A percentile compares a stretch with the other conserved stretches of the same genome.
These are phyloP conservation scores for Polypterus bichir DNA, from an alignment of 2,113 vertebrate species.

Conservation along the genomic window DNA sequence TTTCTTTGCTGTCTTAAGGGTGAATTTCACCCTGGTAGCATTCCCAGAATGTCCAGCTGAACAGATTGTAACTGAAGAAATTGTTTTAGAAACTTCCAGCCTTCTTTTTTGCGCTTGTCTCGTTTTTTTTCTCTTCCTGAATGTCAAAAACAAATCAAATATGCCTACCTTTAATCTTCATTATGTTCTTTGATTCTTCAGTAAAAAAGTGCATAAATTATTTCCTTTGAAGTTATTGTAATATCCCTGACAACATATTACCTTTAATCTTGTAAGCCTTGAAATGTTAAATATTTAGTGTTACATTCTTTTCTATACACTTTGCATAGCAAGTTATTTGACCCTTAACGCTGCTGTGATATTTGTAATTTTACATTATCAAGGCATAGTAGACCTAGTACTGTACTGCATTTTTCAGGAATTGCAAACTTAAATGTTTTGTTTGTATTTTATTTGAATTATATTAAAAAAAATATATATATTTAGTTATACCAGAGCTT, in stretches of 20 bases:
- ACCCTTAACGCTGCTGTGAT: too few species aligned
- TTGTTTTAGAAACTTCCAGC: conserved; percentile 53
- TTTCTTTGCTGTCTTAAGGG: conserved; percentile 27
- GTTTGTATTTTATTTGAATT: too few species aligned
- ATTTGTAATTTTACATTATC: too few species aligned
- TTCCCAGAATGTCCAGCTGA: conserved; percentile 43
- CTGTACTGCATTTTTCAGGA: too few species aligned
- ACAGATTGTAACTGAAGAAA: conserved; percentile 58
- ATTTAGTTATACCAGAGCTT: too few species aligned
- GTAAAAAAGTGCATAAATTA: conserved; percentile 61
- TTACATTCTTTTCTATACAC: conserved; percentile 31
- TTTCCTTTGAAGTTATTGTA: conserved; percentile 57
- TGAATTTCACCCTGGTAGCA: conserved; percentile 27
- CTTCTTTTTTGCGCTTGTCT: conserved; percentile 36
- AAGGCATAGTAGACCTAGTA: too few species aligned
- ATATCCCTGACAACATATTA: conserved; percentile 66
- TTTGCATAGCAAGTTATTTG: too few species aligned
- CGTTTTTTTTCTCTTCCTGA: conserved; percentile 27
- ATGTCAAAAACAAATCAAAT: conserved; percentile 24
- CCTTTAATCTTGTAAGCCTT: conserved; percentile 64
- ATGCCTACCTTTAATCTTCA: conserved; percentile 60
- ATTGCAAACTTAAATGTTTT: too few species aligned
- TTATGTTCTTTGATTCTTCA: conserved; percentile 62
- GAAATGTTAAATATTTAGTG: conserved; percentile 67
- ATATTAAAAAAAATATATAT: too few species aligned